phyloP scores from a whole-genome alignment of 2,888 invertebrate species.

The Thalpophila matura region DNA sequence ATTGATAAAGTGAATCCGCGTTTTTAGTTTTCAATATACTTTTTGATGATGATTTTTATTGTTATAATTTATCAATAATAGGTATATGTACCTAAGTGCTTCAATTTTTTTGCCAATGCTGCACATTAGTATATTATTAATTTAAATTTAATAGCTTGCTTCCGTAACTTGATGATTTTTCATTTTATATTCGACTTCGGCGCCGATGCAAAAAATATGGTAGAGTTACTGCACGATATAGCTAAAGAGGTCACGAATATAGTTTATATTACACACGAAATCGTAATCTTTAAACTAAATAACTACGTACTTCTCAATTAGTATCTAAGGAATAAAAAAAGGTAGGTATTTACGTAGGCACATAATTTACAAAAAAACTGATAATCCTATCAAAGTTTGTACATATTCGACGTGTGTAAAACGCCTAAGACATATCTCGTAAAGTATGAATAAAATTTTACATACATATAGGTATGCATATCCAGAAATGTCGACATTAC shows the following conservation, averaged over 20 bases:
- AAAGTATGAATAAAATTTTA: too few species aligned
- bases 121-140: slow-evolving; percentile 9
- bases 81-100: neutral
- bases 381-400: too few species aligned
- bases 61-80: neutral
- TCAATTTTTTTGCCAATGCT: neutral
- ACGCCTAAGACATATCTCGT: too few species aligned
- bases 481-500: too few species aligned
- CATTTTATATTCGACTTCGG: slow-evolving; percentile 12
- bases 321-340: neutral
- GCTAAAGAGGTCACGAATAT: slow-evolving; percentile 38
- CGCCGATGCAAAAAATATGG: slow-evolving; percentile 32
- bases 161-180: slow-evolving; percentile 27
- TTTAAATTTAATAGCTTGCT: slow-evolving; percentile 15
- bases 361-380: too few species aligned
- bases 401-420: too few species aligned
- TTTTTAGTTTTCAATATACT: neutral
- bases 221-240: slow-evolving; percentile 22
- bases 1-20: slow-evolving; percentile 20
- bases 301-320: neutral
- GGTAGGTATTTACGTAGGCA: too few species aligned
- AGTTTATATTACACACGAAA: slow-evolving; percentile 23
- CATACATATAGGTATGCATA: too few species aligned
- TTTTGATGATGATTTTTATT: neutral
- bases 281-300: neutral